Conservation (phyloP, 2,113 vertebrate genomes). For the Odobenus rosmarus region DNA sequence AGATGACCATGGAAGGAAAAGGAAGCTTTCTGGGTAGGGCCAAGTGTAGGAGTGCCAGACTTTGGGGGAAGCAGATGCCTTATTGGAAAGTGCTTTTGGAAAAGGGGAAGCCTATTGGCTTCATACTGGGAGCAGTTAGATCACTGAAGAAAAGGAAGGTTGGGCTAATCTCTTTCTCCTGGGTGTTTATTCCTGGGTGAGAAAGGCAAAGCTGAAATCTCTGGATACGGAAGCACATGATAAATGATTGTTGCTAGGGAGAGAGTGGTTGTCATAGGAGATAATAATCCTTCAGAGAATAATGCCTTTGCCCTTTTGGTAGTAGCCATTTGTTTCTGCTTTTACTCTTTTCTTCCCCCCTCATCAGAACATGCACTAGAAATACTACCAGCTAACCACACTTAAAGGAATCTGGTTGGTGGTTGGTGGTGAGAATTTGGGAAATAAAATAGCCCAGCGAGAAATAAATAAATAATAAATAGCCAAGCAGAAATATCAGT, state of each 20-base stretch:
- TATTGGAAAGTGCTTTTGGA: background rate
- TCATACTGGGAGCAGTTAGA: background rate
- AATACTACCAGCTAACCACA: background rate
- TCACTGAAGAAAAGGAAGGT: background rate
- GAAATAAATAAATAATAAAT: background rate
- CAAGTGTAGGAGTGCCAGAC: too few relatives aligned
- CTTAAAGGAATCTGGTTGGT: background rate
- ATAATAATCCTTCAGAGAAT: background rate
- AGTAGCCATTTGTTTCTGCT: background rate
- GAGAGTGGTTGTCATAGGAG: background rate
- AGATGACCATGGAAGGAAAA: background rate
- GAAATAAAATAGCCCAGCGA: background rate
- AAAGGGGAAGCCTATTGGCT: background rate
- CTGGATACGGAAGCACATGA: background rate
- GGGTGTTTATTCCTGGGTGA: background rate
- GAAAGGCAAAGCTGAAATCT: background rate
- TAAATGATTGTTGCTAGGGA: conserved; percentile 48
- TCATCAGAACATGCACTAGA: background rate
- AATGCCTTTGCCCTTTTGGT: background rate
- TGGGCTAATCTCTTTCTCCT: background rate
- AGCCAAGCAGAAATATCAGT: background rate
- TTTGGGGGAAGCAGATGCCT: background rate
- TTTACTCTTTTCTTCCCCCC: background rate
- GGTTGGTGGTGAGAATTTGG: background rate
- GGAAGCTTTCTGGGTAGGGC: background rate